Percentiles rank a stretch among this genome's conserved stretches.
Evolutionary conservation across 2,113 vertebrate species (phyloP).

Genomic region (Kobus ellipsiprymnus): DNA sequence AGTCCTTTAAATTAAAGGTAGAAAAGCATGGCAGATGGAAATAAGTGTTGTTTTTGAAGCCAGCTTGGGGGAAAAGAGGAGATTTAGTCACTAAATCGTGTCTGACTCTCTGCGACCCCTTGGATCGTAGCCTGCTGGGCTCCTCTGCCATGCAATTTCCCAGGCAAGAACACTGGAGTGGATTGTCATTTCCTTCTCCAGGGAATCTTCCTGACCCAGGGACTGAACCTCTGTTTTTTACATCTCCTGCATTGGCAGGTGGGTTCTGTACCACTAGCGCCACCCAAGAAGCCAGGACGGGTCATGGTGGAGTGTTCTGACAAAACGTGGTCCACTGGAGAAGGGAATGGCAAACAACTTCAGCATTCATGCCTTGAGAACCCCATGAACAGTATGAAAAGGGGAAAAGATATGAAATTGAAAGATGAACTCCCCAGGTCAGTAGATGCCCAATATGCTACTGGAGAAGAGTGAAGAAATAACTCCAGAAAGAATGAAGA

Average conservation of each 20-base stretch:
- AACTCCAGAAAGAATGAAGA: neutral
- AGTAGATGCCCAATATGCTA: neutral
- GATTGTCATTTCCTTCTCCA: neutral
- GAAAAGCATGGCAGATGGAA: neutral
- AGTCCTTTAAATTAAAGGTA: neutral
- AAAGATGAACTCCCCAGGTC: neutral
- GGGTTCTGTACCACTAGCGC: neutral
- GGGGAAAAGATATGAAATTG: neutral
- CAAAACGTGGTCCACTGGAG: neutral
- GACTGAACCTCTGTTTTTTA: neutral
- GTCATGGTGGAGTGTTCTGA: neutral
- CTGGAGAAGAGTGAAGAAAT: neutral
- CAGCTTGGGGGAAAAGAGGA: neutral
- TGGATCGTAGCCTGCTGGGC: neutral
- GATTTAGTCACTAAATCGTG: fast-evolving
- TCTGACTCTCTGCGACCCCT: neutral
- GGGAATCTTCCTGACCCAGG: neutral
- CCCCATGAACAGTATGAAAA: neutral
- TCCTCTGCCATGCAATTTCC: neutral
- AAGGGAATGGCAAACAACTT: neutral
- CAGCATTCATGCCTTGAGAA: neutral
- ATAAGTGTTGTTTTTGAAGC: neutral
- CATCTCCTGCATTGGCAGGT: neutral
- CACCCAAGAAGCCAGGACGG: neutral
- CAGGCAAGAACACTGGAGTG: neutral